A percentile compares a stretch with the other conserved stretches of the same genome.
phyloP scores from a whole-genome alignment of 2,888 invertebrate species.

The Isoperla grammatica region DNA sequence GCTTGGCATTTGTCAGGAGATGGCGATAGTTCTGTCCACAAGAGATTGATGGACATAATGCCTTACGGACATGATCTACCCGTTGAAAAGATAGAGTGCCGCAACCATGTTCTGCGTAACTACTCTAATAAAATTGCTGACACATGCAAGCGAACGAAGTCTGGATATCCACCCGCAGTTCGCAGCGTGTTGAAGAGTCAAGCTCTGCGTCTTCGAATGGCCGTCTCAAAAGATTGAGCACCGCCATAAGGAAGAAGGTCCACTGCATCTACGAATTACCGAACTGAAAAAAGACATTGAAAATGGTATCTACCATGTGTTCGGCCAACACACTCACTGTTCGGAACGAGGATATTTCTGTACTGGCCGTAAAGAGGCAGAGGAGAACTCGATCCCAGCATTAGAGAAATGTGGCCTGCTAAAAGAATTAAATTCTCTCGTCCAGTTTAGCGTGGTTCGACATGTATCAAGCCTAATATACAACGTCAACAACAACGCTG shows the following conservation, averaged over 20 bases:
- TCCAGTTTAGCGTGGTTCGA: neutral
- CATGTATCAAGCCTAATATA: neutral
- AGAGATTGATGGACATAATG: neutral
- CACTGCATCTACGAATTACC: neutral
- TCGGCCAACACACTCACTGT: neutral
- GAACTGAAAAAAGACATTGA: constrained; percentile 1
- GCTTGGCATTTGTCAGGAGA: neutral
- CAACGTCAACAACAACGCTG: neutral
- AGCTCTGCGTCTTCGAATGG: neutral
- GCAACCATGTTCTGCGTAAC: no score
- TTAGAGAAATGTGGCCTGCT: neutral
- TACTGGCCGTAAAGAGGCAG: neutral
- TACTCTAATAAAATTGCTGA: neutral
- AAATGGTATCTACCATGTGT: neutral
- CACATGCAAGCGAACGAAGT: neutral
- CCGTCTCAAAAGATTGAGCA: constrained; percentile 6
- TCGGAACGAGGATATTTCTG: neutral
- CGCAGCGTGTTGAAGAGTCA: neutral
- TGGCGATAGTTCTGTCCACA: constrained; percentile 5
- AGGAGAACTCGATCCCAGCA: neutral
- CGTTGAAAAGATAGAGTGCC: no score
- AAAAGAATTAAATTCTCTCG: neutral
- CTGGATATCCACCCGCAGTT: neutral
- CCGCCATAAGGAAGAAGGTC: neutral
- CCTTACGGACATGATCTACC: neutral